Conservation (phyloP, 2,888 invertebrate species). For the Macaria liturata region DNA sequence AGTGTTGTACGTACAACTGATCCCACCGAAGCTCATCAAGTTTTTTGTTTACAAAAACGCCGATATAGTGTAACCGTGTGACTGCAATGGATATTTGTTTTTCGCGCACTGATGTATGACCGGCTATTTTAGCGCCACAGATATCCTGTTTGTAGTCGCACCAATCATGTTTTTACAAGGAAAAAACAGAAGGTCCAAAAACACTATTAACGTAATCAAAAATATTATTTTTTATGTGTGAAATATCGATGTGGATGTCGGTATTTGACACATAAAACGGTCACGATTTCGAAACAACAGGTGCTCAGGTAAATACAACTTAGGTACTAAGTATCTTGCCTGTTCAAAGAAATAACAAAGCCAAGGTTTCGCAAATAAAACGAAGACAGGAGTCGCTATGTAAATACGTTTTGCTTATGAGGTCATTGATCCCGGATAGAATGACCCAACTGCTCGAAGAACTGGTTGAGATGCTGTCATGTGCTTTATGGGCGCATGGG, state of each 20-base stretch:
- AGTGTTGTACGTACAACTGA: background rate
- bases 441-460: conserved; percentile 9
- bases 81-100: conserved; percentile 53
- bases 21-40: conserved; percentile 12
- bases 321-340: conserved; percentile 7
- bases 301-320: conserved; percentile 12
- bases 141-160: conserved; percentile 44
- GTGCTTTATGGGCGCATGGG: background rate
- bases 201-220: background rate
- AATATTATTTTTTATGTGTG: background rate
- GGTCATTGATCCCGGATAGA: conserved; percentile 30
- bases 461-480: conserved; percentile 10
- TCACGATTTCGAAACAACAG: conserved; percentile 38
- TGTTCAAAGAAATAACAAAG: conserved; percentile 15
- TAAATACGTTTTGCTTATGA: conserved; percentile 25
- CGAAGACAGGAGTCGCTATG: conserved; percentile 27
- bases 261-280: background rate
- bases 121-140: conserved; percentile 39
- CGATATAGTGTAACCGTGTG: conserved; percentile 49
- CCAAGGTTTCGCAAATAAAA: conserved; percentile 23
- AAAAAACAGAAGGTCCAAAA: conserved; percentile 5
- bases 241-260: background rate
- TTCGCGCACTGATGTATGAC: conserved; percentile 56
- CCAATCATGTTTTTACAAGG: conserved; percentile 11
- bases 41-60: conserved; percentile 19